Evolutionary conservation across 2,113 vertebrate species (phyloP).

Genomic region (Antechinus stuartii): DNA sequence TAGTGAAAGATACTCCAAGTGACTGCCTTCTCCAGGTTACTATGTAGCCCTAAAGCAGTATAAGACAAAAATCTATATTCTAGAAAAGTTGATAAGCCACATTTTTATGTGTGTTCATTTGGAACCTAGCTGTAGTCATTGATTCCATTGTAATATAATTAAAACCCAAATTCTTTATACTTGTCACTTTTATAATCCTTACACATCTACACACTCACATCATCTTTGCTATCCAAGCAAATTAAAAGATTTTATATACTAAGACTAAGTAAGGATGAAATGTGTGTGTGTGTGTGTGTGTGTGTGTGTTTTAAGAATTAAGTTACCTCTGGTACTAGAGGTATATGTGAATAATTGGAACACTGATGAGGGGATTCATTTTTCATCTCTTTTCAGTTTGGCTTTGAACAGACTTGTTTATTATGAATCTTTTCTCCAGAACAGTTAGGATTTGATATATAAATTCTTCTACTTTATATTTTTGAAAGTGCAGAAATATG

Average conservation of each 20-base stretch:
- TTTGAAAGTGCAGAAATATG: not conserved
- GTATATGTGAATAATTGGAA: not conserved
- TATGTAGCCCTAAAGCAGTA: not conserved
- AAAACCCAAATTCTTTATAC: not conserved
- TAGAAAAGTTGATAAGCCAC: not conserved
- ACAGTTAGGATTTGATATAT: not conserved
- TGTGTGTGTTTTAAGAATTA: not conserved
- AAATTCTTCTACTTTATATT: not conserved
- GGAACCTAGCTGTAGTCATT: not conserved
- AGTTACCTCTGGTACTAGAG: not conserved
- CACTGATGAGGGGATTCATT: not conserved
- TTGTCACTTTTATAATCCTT: conserved; percentile 1
- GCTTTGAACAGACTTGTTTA: not conserved
- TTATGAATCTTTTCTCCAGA: not conserved
- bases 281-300: not conserved
- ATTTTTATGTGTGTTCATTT: not conserved
- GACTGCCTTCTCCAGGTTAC: not conserved
- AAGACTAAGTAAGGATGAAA: not conserved
- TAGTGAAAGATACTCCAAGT: not conserved
- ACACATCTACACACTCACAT: not conserved
- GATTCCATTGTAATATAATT: not conserved
- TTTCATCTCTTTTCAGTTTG: not conserved
- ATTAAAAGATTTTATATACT: conserved; percentile 5
- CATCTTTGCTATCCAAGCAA: not conserved
- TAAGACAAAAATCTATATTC: not conserved